Conservation (phyloP, 1,140 invertebrate genomes). For the Zophobas morio region DNA sequence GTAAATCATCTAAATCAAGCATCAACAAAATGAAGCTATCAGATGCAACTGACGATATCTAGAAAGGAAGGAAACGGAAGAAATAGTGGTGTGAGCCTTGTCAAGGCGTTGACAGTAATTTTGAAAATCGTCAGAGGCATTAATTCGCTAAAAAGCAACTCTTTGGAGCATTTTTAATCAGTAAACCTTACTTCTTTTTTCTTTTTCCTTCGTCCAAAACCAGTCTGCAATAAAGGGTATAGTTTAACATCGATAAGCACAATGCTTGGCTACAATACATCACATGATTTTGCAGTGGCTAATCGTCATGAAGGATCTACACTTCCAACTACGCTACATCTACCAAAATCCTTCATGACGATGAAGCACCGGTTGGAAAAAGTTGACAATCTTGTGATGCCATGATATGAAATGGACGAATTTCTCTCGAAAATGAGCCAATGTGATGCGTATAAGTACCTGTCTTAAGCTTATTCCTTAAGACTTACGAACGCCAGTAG, state of each 20-base stretch:
- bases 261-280: conserved; percentile 45
- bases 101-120: conserved; percentile 28
- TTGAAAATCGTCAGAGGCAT: conserved; percentile 65
- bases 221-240: conserved; percentile 80
- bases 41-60: conserved; percentile 64
- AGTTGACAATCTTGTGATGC: conserved; percentile 29
- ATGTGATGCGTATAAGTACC: no score
- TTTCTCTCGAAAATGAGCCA: conserved; percentile 8
- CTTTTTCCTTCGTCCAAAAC: conserved; percentile 95
- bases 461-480: neutral
- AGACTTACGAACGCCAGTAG: conserved; percentile 48
- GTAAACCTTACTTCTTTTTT: conserved; percentile 93
- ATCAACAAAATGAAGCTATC: conserved; percentile 52
- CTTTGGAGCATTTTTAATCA: conserved; percentile 64
- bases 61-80: conserved; percentile 51
- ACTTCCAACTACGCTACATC: neutral
- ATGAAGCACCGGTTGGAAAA: neutral
- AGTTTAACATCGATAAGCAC: conserved; percentile 56
- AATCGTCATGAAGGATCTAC: conserved; percentile 6
- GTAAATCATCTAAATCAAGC: conserved; percentile 50
- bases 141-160: conserved; percentile 65
- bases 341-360: conserved; percentile 9
- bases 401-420: conserved; percentile 44
- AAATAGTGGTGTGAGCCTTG: conserved; percentile 42
- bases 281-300: conserved; percentile 50